These are phyloP conservation scores for Amblyjoppa fuscipennis DNA, from an alignment of 2,888 invertebrate species.

Conservation along the genomic window DNA sequence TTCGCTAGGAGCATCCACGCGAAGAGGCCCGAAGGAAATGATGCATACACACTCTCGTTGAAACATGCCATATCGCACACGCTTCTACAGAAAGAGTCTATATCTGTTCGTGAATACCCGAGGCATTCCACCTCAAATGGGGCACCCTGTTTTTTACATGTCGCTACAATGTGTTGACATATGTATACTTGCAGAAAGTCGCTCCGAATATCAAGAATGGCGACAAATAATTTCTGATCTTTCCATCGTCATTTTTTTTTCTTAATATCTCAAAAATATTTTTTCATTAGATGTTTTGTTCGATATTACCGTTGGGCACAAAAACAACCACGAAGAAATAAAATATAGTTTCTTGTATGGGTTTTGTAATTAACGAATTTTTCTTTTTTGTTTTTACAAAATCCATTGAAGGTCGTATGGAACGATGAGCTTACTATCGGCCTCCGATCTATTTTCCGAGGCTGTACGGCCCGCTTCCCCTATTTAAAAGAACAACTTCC, in stretches of 20 bases:
- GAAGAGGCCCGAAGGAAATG: slow-evolving; percentile 3
- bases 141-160: background rate
- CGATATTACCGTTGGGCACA: background rate
- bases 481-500: background rate
- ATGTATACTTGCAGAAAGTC: background rate
- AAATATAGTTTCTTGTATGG: background rate
- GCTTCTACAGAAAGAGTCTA: background rate
- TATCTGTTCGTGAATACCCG: background rate
- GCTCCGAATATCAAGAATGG: background rate
- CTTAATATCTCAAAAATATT: background rate
- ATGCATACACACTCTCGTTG: background rate
- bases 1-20: slow-evolving; percentile 1
- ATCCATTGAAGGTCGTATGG: background rate
- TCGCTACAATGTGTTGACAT: background rate
- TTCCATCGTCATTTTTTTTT: no score
- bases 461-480: background rate
- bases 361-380: background rate
- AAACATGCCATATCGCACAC: background rate
- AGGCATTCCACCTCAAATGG: slow-evolving; percentile 6
- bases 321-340: background rate
- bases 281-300: background rate
- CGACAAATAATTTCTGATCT: background rate
- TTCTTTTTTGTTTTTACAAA: background rate
- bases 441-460: background rate
- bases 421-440: background rate